A percentile compares a stretch with the other conserved stretches of the same genome.
phyloP scores from a whole-genome alignment of 2,888 invertebrate species.

The Dusona sp. region DNA sequence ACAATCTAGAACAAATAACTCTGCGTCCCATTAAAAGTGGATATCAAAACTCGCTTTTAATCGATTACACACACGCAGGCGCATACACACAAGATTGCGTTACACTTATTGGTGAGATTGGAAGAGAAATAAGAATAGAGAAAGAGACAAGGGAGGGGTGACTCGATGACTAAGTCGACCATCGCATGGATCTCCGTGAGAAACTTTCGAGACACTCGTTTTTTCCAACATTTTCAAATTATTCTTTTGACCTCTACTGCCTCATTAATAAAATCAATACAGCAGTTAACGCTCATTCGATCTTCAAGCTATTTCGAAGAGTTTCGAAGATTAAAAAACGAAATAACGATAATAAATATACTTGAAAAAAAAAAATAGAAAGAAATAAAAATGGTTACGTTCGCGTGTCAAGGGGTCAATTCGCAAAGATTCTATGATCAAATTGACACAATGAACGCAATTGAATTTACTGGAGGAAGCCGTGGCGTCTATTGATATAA shows the following conservation, averaged over 20 bases:
- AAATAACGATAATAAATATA: not conserved
- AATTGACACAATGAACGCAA: conserved; percentile 55
- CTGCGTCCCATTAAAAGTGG: not conserved
- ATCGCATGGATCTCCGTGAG: conserved; percentile 58
- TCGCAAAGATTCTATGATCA: conserved; percentile 50
- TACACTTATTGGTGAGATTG: conserved; percentile 22
- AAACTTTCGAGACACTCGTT: conserved; percentile 28
- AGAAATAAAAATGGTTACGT: conserved; percentile 21
- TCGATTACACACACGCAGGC: conserved; percentile 16
- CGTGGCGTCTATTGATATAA: conserved; percentile 7
- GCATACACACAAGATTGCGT: conserved; percentile 25
- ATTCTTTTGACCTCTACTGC: not conserved
- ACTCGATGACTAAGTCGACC: conserved; percentile 49
- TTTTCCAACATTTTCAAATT: not conserved
- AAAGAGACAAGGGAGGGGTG: not conserved
- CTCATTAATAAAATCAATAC: not conserved
- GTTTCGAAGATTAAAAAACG: not conserved
- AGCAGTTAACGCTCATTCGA: not conserved
- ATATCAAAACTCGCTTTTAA: conserved; percentile 35
- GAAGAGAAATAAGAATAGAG: conserved; percentile 17
- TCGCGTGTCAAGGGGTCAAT: conserved; percentile 53
- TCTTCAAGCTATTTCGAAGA: not conserved
- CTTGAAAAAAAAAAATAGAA: not conserved
- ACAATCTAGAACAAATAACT: conserved; percentile 30
- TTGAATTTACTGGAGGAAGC: conserved; percentile 46